Evolutionary conservation across 2,888 invertebrate species (phyloP).

Genomic region (Adelognathus sp.): DNA sequence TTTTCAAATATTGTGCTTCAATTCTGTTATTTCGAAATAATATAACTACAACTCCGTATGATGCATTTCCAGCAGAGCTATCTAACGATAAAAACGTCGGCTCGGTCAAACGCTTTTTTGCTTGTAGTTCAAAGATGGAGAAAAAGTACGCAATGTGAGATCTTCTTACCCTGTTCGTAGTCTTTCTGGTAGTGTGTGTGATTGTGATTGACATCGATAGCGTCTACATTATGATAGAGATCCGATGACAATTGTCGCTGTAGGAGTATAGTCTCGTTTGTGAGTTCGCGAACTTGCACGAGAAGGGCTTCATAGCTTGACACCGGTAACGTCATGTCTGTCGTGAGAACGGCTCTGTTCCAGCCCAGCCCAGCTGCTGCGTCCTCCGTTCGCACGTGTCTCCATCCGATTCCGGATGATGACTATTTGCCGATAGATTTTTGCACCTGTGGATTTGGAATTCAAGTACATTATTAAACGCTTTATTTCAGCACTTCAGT

Average conservation of each 20-base stretch:
- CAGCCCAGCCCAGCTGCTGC: constrained; percentile 63
- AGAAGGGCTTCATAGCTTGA: constrained; percentile 85
- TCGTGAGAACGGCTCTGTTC: constrained; percentile 63
- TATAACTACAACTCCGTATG: no score
- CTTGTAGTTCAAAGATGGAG: background rate
- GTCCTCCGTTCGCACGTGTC: constrained; percentile 43
- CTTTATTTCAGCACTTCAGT: background rate
- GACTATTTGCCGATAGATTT: background rate
- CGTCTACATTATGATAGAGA: constrained; percentile 73
- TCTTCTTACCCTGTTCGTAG: constrained; percentile 70
- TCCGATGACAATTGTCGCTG: constrained; percentile 82
- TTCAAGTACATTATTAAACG: background rate
- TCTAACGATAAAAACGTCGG: no score
- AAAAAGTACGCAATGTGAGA: background rate
- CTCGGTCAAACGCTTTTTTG: no score
- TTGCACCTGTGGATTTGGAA: constrained; percentile 31
- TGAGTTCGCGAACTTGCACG: constrained; percentile 84
- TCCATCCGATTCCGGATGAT: constrained; percentile 59
- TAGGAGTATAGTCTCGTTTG: constrained; percentile 83
- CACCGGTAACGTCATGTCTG: constrained; percentile 83
- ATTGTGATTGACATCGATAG: constrained; percentile 77
- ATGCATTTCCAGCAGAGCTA: no score
- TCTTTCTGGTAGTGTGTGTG: constrained; percentile 68
- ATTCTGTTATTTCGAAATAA: no score
- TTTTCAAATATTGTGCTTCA: no score